Evolutionary conservation across 2,113 vertebrate genomes (phyloP).

Genomic region (Podarcis raffonei): DNA sequence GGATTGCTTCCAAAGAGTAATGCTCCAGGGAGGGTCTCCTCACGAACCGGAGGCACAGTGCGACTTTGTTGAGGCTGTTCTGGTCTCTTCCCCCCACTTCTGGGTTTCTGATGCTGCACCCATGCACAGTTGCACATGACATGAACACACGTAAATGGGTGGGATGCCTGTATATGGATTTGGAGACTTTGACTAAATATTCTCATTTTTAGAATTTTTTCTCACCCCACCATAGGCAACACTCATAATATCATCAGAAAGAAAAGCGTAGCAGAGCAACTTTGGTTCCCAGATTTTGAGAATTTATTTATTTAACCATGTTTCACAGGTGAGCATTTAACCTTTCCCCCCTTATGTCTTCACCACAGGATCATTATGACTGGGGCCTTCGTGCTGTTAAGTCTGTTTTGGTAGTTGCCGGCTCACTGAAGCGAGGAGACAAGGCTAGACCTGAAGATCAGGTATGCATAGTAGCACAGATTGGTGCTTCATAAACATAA

Average conservation of each 20-base stretch:
- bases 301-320: neutral
- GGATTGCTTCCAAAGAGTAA: no score
- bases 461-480: constrained; percentile 61
- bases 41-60: no score
- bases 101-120: no score
- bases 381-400: constrained; percentile 82
- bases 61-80: no score
- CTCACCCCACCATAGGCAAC: neutral
- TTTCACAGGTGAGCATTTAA: neutral
- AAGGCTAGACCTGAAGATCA: constrained; percentile 80
- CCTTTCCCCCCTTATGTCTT: constrained; percentile 14
- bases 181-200: neutral
- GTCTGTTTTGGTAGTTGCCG: constrained; percentile 82
- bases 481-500: neutral
- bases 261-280: neutral
- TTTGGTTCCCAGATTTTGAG: neutral
- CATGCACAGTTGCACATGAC: no score
- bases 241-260: neutral
- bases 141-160: no score
- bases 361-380: constrained; percentile 81
- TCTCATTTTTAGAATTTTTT: neutral
- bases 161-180: no score
- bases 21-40: no score
- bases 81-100: no score
- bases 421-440: constrained; percentile 76